Conservation (phyloP, 2,888 invertebrate species). For the Xestobium rufovillosum region DNA sequence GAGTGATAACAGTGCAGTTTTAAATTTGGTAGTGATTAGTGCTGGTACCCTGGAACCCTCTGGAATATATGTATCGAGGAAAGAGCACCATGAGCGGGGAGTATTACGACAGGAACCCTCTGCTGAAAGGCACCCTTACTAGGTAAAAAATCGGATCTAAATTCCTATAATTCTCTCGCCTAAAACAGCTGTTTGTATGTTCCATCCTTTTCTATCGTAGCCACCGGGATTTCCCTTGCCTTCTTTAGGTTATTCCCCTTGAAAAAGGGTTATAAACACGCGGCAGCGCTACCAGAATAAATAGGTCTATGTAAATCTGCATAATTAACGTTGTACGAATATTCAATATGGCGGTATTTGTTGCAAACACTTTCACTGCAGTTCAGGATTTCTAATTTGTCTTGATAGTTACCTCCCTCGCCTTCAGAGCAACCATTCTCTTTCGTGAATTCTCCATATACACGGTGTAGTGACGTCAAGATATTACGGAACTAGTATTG, state of each 20-base stretch:
- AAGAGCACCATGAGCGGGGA: constrained; percentile 44
- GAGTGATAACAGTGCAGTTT: constrained; percentile 12
- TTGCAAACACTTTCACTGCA: constrained; percentile 36
- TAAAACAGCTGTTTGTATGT: not conserved
- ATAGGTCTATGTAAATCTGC: too few species aligned
- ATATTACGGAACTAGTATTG: too few species aligned
- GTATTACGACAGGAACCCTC: constrained; percentile 52
- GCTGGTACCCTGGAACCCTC: constrained; percentile 4
- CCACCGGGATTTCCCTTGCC: not conserved
- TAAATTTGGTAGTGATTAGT: constrained; percentile 14
- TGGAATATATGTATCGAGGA: constrained; percentile 22
- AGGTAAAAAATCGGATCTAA: constrained; percentile 40
- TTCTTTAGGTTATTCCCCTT: constrained; percentile 9
- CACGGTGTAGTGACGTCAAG: too few species aligned
- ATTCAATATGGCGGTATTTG: constrained; percentile 31
- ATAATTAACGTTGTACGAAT: too few species aligned
- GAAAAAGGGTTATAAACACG: too few species aligned
- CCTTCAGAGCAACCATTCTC: constrained; percentile 24
- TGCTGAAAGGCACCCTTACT: constrained; percentile 52
- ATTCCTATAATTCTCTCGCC: constrained; percentile 1
- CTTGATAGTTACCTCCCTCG: constrained; percentile 22
- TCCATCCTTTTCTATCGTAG: constrained; percentile 8
- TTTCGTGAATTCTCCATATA: constrained; percentile 18
- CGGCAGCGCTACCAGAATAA: too few species aligned
- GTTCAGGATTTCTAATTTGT: constrained; percentile 29